Evolutionary conservation across 2,113 vertebrate genomes (phyloP).

Genomic region (Ranitomeya variabilis): DNA sequence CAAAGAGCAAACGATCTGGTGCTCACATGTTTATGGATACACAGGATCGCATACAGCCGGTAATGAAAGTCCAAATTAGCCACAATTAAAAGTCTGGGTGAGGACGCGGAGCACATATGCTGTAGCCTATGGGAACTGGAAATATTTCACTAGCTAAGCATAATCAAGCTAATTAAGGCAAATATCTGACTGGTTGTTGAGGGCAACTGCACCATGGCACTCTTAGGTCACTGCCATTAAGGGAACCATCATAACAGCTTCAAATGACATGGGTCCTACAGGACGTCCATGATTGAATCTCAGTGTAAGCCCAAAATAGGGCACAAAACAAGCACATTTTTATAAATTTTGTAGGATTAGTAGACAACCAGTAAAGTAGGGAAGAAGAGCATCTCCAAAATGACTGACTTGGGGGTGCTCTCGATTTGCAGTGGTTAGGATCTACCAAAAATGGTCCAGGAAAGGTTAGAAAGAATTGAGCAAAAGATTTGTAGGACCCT

Average conservation of each 20-base stretch:
- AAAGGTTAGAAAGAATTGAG: no score
- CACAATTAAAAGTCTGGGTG: background rate
- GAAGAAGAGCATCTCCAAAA: no score
- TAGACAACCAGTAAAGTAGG: no score
- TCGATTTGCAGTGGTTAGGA: no score
- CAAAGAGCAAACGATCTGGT: background rate
- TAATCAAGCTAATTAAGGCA: constrained; percentile 11
- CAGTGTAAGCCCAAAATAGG: no score
- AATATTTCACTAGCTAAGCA: constrained; percentile 1
- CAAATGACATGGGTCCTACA: background rate
- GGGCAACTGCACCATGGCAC: background rate
- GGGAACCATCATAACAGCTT: background rate
- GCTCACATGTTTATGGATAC: background rate
- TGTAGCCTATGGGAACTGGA: constrained; percentile 7
- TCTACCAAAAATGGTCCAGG: no score
- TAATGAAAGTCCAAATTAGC: background rate
- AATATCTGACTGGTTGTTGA: background rate
- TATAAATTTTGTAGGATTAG: no score
- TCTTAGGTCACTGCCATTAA: background rate
- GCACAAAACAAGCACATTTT: no score
- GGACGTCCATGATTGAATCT: no score
- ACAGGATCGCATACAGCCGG: background rate
- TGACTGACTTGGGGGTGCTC: no score
- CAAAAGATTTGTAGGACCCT: no score
- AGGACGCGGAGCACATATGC: background rate